Evolutionary conservation across 2,113 vertebrate genomes (phyloP), one percentile per base, ranked within the genome.

Genomic region (Phoenicopterus ruber): DNA sequence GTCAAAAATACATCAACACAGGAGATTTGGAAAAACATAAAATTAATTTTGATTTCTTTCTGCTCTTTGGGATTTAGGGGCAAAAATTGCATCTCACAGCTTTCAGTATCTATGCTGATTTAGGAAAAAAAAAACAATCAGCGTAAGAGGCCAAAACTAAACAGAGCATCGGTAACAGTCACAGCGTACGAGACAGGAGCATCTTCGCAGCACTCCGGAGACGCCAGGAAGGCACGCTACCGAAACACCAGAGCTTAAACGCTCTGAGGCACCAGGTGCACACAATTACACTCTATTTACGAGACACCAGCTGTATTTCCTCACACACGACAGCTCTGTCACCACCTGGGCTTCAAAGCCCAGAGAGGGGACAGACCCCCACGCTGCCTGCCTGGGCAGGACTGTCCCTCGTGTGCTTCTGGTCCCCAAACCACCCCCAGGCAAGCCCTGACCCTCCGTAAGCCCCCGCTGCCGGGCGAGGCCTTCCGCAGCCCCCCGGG

Each of bases 131-230:
- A 8, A 36, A 31, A 1, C 12, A 28, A 17, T 13, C 9, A 4
- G 36, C 13, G 0, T 2, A 21, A 29, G 29, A 78, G 26, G 9
- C n/a, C 36, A 6, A 31, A 76, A 20, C 32, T 13, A 6, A 10
- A 13, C 1, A 3, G 18, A 24, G 32, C n/a, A 13, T 1, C 21
- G 1, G 59, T 1, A 46, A 25, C 1, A 11, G 0, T 9, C 12
- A 9, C n/a, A 24, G 32, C 21, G 13, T 5, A 16, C 9, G 2
- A 17, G 18, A 1, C 11, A 6, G 49, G 8, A 25, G 12, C 17
- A 9, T 3, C 55, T 2, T 10, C 6, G 1, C 50, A 25, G 58
- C 58, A 2, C 34, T 8, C 9, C 57, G 7, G 16, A 26, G 19
- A 13, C 6, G 3, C n/a, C 2, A 2, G n/a, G 19, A 6, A 20